Conservation (phyloP, 1,140 invertebrate species). For the Drosophila trapezifrons region DNA sequence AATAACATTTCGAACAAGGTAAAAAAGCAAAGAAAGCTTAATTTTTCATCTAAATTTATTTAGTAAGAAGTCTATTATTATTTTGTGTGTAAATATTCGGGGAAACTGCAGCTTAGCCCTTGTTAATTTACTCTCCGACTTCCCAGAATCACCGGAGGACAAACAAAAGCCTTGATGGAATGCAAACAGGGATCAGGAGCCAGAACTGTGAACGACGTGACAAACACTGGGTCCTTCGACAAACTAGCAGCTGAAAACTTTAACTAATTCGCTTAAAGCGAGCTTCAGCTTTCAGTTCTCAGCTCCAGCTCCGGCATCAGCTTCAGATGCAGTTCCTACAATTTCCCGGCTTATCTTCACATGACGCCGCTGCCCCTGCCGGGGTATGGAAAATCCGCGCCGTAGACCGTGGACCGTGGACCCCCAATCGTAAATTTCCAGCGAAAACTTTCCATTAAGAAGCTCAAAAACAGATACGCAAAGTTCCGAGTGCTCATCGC, state of each 20-base stretch:
- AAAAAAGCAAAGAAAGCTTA: not conserved
- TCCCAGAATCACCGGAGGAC: constrained; percentile 8
- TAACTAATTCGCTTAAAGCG: constrained; percentile 63
- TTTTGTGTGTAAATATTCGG: constrained; percentile 2
- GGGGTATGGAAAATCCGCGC: not conserved
- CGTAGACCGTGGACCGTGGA: constrained; percentile 16
- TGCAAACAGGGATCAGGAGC: constrained; percentile 39
- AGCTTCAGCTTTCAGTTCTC: constrained; percentile 17
- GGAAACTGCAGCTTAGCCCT: constrained; percentile 31
- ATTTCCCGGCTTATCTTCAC: constrained; percentile 69
- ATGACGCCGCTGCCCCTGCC: constrained; percentile 66
- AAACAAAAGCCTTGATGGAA: constrained; percentile 29
- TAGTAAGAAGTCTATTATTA: too few relatives aligned
- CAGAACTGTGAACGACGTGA: constrained; percentile 50
- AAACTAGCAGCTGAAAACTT: constrained; percentile 24
- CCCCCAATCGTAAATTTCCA: constrained; percentile 71
- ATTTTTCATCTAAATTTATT: not conserved
- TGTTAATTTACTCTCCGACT: constrained; percentile 45
- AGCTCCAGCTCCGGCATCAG: not conserved
- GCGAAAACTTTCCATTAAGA: constrained; percentile 79
- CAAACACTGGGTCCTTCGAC: constrained; percentile 22
- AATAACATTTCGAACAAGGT: not conserved
- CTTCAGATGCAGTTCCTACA: constrained; percentile 10
- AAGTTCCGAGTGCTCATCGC: constrained; percentile 67
- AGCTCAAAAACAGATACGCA: constrained; percentile 81